These are phyloP conservation scores for Hipposideros larvatus DNA, from an alignment of 2,797 vertebrate genomes.

Conservation along the genomic window DNA sequence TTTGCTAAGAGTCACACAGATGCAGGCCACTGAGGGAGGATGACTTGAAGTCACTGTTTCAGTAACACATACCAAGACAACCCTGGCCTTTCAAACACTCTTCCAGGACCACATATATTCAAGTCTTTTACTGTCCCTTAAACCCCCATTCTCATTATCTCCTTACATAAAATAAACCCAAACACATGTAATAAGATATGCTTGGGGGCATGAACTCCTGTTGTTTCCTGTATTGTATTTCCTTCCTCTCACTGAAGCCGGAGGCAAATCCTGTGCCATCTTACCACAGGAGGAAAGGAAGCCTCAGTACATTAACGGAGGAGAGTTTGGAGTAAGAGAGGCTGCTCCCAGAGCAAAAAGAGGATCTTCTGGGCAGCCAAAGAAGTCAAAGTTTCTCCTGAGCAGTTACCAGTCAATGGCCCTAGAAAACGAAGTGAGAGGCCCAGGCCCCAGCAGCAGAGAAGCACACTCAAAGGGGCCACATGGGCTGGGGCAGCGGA, in stretches of 20 bases:
- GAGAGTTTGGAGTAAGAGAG: not conserved
- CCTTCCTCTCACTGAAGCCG: slow-evolving; percentile 19
- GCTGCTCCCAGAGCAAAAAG: slow-evolving; percentile 1
- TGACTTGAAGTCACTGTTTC: slow-evolving; percentile 11
- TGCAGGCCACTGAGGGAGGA: not conserved
- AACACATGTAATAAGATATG: not conserved
- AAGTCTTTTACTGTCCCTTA: not conserved
- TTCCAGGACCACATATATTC: not conserved
- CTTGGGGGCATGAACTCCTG: not conserved
- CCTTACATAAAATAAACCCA: slow-evolving; percentile 3
- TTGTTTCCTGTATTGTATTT: not conserved
- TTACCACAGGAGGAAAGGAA: not conserved
- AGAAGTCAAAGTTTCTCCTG: not conserved
- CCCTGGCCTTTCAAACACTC: not conserved
- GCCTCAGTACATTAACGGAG: not conserved
- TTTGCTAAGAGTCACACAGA: slow-evolving; percentile 25
- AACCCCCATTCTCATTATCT: slow-evolving; percentile 10
- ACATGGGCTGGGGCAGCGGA: not conserved
- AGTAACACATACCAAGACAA: not conserved
- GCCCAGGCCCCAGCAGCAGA: not conserved
- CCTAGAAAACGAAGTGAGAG: not conserved
- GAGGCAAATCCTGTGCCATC: not conserved
- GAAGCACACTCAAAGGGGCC: not conserved
- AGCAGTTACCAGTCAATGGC: not conserved
- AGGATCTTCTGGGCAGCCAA: not conserved